Evolutionary conservation across 2,888 invertebrate genomes (phyloP).

Genomic region (Spodoptera exigua): DNA sequence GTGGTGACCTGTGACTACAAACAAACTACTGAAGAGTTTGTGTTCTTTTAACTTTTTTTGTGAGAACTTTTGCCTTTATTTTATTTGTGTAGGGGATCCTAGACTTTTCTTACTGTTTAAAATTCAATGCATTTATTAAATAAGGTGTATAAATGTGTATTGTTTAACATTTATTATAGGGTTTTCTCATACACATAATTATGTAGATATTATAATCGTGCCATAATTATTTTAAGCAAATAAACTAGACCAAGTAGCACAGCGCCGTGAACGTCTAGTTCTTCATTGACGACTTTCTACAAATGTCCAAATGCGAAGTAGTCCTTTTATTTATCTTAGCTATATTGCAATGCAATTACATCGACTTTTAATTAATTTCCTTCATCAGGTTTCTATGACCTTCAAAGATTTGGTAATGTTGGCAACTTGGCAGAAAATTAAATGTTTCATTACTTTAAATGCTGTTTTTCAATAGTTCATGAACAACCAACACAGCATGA

Average conservation of each 20-base stretch:
- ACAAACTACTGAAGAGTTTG: slow-evolving; percentile 24
- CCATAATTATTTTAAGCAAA: no score
- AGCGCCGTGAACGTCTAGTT: background rate
- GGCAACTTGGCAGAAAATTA: slow-evolving; percentile 64
- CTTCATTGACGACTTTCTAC: slow-evolving; percentile 19
- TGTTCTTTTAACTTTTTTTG: no score
- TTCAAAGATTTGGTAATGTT: slow-evolving; percentile 61
- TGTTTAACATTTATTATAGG: no score
- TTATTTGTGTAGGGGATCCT: no score
- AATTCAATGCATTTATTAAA: no score
- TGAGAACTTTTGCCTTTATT: no score
- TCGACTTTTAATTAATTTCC: slow-evolving; percentile 37
- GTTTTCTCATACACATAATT: no score
- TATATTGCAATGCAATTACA: slow-evolving; percentile 36
- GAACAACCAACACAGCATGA: slow-evolving; percentile 66
- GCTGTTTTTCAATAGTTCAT: slow-evolving; percentile 54
- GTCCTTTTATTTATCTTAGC: slow-evolving; percentile 29
- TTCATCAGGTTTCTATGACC: slow-evolving; percentile 57
- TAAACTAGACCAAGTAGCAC: background rate
- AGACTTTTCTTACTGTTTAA: background rate
- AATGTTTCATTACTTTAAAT: slow-evolving; percentile 59
- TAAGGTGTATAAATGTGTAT: no score
- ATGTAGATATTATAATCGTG: no score
- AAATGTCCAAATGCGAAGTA: slow-evolving; percentile 20
- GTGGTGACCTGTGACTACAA: slow-evolving; percentile 30